These are phyloP conservation scores for Montipora efflorescens DNA, from an alignment of 64 coral and sea anemone species.

Conservation along the genomic window DNA sequence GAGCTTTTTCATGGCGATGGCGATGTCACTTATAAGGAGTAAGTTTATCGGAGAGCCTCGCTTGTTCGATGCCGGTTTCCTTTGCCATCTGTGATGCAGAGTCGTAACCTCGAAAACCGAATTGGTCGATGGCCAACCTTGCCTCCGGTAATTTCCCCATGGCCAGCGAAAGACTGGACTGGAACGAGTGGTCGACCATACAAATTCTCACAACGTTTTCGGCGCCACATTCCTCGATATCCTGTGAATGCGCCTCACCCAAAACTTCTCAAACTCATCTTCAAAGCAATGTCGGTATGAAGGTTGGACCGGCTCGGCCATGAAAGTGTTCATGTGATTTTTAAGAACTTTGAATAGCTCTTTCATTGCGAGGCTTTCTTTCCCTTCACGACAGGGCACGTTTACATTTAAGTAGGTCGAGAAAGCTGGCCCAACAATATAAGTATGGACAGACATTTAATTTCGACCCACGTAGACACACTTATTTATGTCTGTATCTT, in stretches of 20 bases:
- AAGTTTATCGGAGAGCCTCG: constrained; percentile 4
- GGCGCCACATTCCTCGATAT: neutral
- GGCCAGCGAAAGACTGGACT: neutral
- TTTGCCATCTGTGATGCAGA: neutral
- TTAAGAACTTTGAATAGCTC: constrained; percentile 4
- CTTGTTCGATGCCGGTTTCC: neutral
- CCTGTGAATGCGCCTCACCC: no score
- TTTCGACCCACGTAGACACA: neutral
- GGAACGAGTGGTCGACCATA: neutral
- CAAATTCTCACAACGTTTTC: neutral
- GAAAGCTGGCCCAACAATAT: no score
- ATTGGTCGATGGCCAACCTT: neutral
- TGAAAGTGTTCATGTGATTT: neutral
- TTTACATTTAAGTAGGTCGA: no score
- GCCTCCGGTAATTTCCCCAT: neutral
- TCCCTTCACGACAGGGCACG: neutral
- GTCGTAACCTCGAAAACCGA: neutral
- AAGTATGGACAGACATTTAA: no score
- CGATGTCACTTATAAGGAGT: neutral
- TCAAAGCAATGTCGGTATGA: neutral
- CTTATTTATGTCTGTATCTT: no score
- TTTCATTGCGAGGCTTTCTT: neutral
- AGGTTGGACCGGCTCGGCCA: neutral
- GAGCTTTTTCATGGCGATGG: constrained; percentile 12
- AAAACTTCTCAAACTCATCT: neutral